Percentiles rank a stretch among this genome's conserved stretches.
Conservation (phyloP, 1,140 invertebrate genomes). For the Caenorhabditis briggsae region DNA sequence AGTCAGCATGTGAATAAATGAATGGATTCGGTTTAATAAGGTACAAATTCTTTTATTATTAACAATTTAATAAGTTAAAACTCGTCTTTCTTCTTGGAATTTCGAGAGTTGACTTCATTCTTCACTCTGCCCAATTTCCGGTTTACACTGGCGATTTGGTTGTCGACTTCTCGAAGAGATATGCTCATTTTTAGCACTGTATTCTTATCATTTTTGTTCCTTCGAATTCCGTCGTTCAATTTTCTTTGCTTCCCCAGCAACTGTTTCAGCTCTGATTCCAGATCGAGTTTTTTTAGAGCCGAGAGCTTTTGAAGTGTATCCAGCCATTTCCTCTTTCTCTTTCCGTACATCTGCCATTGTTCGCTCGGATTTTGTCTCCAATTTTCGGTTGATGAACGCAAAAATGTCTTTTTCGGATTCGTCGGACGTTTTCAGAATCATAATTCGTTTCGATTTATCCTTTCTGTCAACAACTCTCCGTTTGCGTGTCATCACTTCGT, state of each 20-base stretch:
- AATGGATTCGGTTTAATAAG: too few relatives aligned
- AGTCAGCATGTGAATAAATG: too few relatives aligned
- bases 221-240: background rate
- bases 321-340: constrained; percentile 25
- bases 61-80: background rate
- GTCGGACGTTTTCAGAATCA: background rate
- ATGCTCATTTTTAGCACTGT: background rate
- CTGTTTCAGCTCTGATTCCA: constrained; percentile 15
- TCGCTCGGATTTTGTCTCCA: constrained; percentile 6
- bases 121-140: background rate
- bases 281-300: constrained; percentile 13
- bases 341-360: background rate
- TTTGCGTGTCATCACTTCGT: constrained; percentile 38
- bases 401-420: constrained; percentile 50
- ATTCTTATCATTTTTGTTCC: constrained; percentile 20
- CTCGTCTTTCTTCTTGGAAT: constrained; percentile 19
- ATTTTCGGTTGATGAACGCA: constrained; percentile 50
- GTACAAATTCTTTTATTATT: too few relatives aligned
- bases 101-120: constrained; percentile 9
- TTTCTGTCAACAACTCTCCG: constrained; percentile 32
- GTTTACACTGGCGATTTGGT: background rate
- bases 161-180: constrained; percentile 4
- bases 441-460: background rate
- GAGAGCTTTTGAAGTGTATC: constrained; percentile 21
- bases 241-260: background rate